phyloP scores from a whole-genome alignment of 1,140 invertebrate species.

The Meloidogyne hapla region DNA sequence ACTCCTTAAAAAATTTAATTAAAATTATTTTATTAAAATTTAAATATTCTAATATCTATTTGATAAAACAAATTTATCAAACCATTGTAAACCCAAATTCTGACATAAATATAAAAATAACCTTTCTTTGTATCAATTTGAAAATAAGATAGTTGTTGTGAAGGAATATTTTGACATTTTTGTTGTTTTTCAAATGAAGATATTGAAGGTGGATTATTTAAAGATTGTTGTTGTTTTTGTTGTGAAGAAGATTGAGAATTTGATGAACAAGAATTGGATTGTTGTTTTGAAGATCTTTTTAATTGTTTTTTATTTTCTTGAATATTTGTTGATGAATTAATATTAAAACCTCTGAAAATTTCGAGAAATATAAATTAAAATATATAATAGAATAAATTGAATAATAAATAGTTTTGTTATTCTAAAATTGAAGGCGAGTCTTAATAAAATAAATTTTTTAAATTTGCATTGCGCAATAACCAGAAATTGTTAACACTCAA shows the following conservation, averaged over 20 bases:
- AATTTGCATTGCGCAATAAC: too few species aligned
- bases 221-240: neutral
- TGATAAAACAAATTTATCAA: too few species aligned
- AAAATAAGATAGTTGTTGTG: neutral
- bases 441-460: neutral
- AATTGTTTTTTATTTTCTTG: neutral
- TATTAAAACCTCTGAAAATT: too few species aligned
- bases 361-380: too few species aligned
- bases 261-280: neutral
- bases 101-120: neutral
- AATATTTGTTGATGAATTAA: neutral
- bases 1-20: neutral
- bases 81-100: too few species aligned
- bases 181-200: neutral
- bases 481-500: too few species aligned
- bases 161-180: neutral
- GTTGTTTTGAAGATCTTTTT: neutral
- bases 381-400: too few species aligned
- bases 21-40: neutral
- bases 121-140: neutral
- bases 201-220: neutral
- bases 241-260: neutral
- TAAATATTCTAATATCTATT: too few species aligned
- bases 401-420: too few species aligned
- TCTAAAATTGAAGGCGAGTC: too few species aligned